Evolutionary conservation across 2,888 invertebrate genomes (phyloP).

Genomic region (Papilio protenor): DNA sequence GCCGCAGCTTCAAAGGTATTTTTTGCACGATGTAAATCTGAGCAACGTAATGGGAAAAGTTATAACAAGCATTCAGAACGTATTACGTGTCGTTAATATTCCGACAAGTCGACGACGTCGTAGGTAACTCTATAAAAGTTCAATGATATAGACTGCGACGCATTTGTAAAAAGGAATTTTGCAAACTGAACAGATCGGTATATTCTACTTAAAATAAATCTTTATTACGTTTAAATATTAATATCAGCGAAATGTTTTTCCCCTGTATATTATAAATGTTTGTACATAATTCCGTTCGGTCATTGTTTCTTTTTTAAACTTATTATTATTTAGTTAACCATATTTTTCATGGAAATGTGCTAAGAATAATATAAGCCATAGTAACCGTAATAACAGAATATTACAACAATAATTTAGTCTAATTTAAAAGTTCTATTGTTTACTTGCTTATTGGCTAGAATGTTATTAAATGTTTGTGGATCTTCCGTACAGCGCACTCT

Average conservation of each 20-base stretch:
- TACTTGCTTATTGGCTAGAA: neutral
- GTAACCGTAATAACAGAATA: neutral
- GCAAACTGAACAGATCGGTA: neutral
- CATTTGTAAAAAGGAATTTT: slow-evolving; percentile 18
- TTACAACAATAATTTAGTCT: neutral
- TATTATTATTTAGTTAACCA: too few species aligned
- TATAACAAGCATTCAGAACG: slow-evolving; percentile 82
- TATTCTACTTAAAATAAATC: neutral
- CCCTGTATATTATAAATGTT: too few species aligned
- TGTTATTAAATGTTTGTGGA: neutral
- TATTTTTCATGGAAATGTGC: too few species aligned
- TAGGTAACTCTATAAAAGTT: slow-evolving; percentile 74
- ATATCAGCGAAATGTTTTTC: neutral
- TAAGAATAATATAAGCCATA: too few species aligned
- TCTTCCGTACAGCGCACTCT: neutral
- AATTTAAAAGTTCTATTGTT: neutral
- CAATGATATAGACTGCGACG: slow-evolving; percentile 57
- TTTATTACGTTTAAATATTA: neutral
- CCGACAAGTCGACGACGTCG: slow-evolving; percentile 72
- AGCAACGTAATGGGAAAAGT: slow-evolving; percentile 81
- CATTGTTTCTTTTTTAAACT: too few species aligned
- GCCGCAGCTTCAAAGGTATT: slow-evolving; percentile 67
- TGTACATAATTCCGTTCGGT: too few species aligned
- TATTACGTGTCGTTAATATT: slow-evolving; percentile 82
- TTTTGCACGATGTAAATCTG: slow-evolving; percentile 76